Evolutionary conservation across 2,888 invertebrate species (phyloP).

Genomic region (Ennomos erosarius): DNA sequence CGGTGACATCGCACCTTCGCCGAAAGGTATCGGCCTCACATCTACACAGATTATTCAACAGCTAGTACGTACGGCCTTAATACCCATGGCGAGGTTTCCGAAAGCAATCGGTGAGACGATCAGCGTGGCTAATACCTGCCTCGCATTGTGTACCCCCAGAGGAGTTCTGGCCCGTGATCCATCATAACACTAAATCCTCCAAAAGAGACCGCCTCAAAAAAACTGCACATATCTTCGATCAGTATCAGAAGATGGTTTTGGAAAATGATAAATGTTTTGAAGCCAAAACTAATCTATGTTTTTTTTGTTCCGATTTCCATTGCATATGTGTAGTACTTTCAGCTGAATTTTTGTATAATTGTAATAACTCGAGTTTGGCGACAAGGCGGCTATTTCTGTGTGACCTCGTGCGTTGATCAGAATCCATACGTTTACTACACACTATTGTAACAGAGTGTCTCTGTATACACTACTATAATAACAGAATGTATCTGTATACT

Average conservation of each 20-base stretch:
- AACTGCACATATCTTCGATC: constrained; percentile 20
- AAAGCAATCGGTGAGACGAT: constrained; percentile 33
- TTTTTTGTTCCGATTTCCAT: too few relatives aligned
- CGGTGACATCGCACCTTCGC: constrained; percentile 75
- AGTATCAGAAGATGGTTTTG: constrained; percentile 6
- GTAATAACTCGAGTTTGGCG: too few relatives aligned
- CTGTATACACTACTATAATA: too few relatives aligned
- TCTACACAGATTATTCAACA: constrained; percentile 40
- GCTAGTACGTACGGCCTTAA: constrained; percentile 35
- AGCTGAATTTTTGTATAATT: too few relatives aligned
- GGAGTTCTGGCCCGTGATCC: constrained; percentile 57
- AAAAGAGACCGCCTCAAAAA: constrained; percentile 58
- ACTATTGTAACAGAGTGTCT: too few relatives aligned
- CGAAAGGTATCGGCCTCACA: constrained; percentile 68
- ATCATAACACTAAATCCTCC: constrained; percentile 70
- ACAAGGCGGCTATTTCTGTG: too few relatives aligned
- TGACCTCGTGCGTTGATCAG: too few relatives aligned
- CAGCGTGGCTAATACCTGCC: constrained; percentile 38
- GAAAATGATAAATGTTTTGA: constrained; percentile 17
- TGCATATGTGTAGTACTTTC: too few relatives aligned
- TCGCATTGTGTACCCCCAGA: constrained; percentile 56
- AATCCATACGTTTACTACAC: too few relatives aligned
- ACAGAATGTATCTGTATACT: too few relatives aligned
- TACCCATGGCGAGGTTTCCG: constrained; percentile 36
- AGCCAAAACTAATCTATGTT: too few relatives aligned